These are phyloP conservation scores for Etheostoma spectabile DNA, from an alignment of 2,113 vertebrate genomes.

Conservation along the genomic window DNA sequence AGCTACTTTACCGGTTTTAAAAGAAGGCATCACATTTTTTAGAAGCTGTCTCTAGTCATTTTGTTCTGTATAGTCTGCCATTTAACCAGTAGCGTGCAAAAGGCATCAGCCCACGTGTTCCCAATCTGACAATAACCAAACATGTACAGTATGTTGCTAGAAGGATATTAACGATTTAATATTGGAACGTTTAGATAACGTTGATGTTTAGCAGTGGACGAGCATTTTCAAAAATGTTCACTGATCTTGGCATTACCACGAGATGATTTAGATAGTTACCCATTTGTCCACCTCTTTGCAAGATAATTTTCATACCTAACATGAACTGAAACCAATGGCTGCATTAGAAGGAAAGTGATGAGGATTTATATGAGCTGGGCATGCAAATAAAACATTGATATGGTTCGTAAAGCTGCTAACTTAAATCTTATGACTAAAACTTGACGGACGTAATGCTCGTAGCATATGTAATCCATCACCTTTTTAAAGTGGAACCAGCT, in stretches of 20 bases:
- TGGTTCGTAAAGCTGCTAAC: not conserved
- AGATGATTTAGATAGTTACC: not conserved
- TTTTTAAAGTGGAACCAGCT: not conserved
- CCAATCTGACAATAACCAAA: not conserved
- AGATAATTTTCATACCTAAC: slow-evolving; percentile 39
- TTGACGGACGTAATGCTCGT: not conserved
- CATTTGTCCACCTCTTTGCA: slow-evolving; percentile 16
- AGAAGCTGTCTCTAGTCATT: not conserved
- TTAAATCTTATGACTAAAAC: not conserved
- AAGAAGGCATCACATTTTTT: not conserved
- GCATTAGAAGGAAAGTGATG: not conserved
- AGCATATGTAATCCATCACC: too few relatives aligned
- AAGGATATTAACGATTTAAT: not conserved
- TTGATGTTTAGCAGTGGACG: not conserved
- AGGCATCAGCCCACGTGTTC: not conserved
- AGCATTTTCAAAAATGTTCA: not conserved
- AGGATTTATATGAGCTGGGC: not conserved
- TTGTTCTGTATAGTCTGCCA: not conserved
- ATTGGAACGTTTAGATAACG: not conserved
- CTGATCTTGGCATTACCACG: not conserved
- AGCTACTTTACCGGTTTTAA: not conserved
- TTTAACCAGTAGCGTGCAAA: not conserved
- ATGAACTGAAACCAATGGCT: not conserved
- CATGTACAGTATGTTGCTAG: too few relatives aligned
- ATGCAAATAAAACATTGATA: not conserved